Percentiles rank a stretch among this genome's conserved stretches.
These are phyloP conservation scores for Seriola aureovittata DNA, from an alignment of 2,113 vertebrate genomes.

Conservation along the genomic window DNA sequence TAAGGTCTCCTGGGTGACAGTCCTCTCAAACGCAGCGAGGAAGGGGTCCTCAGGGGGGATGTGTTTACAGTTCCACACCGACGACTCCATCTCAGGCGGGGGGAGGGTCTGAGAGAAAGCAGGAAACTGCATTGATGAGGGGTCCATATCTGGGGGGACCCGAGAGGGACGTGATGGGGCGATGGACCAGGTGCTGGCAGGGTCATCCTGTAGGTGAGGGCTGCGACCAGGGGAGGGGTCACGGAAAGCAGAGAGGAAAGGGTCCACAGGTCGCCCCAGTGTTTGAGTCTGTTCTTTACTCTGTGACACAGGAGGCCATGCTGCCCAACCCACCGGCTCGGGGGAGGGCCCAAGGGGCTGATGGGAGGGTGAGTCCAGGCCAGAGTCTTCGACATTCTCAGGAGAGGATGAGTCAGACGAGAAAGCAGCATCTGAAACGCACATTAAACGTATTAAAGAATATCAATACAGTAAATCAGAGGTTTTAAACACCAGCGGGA, in stretches of 20 bases:
- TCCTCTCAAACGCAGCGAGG: constrained; percentile 78
- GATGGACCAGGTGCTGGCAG: constrained; percentile 59
- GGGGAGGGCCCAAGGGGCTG: constrained; percentile 89
- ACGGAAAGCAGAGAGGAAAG: constrained; percentile 77
- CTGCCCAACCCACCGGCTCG: constrained; percentile 89
- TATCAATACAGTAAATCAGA: not conserved
- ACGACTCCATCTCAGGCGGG: constrained; percentile 71
- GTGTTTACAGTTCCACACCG: constrained; percentile 85
- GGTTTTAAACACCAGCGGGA: not conserved
- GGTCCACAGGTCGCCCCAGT: constrained; percentile 64
- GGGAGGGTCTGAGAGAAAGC: constrained; percentile 77
- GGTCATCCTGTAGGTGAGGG: constrained; percentile 54
- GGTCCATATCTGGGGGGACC: constrained; percentile 54
- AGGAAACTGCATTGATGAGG: constrained; percentile 69
- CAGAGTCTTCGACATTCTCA: constrained; percentile 94
- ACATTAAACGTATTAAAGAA: not conserved
- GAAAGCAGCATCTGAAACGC: constrained; percentile 84
- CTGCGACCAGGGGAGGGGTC: constrained; percentile 76
- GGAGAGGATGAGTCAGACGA: constrained; percentile 94
- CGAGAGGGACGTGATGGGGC: constrained; percentile 48
- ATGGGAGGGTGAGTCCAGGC: constrained; percentile 93
- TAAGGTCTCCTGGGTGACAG: constrained; percentile 47
- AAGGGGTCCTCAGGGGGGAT: constrained; percentile 82
- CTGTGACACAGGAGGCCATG: constrained; percentile 84
- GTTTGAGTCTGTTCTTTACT: constrained; percentile 74